These are phyloP conservation scores for Lytechinus pictus DNA, from an alignment of 35 echinoderm and acorn worm genomes.

Conservation along the genomic window DNA sequence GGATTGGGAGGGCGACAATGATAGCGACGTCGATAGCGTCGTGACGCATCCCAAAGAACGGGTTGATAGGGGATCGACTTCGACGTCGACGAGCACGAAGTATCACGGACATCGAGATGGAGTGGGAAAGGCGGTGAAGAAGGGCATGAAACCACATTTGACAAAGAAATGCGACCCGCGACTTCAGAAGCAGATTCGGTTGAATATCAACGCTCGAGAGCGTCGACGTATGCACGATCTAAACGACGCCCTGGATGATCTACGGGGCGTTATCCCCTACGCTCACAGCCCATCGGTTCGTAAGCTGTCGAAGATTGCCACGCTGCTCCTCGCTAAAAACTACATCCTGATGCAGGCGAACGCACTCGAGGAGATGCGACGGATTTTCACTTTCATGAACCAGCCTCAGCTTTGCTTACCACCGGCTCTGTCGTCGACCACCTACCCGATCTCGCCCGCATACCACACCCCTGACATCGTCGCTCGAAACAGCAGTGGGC, in stretches of 20 bases:
- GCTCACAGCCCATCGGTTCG: conserved; percentile 92
- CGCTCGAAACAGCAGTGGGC: background rate
- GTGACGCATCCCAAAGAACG: background rate
- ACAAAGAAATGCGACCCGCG: conserved; percentile 38
- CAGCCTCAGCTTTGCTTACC: conserved; percentile 56
- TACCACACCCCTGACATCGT: conserved; percentile 21
- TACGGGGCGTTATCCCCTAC: conserved; percentile 92
- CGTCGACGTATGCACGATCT: conserved; percentile 96
- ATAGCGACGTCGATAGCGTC: background rate
- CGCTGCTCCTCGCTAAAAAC: conserved; percentile 94
- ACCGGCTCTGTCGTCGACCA: conserved; percentile 35
- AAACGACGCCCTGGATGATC: conserved; percentile 88
- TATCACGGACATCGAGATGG: conserved; percentile 25
- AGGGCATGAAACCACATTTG: background rate
- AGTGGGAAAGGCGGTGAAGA: background rate
- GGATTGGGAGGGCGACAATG: conserved; percentile 18
- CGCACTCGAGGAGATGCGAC: conserved; percentile 84
- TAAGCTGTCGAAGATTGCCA: conserved; percentile 97
- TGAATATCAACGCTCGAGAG: conserved; percentile 93
- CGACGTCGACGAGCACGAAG: background rate
- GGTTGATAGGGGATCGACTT: background rate
- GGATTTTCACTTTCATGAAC: conserved; percentile 68
- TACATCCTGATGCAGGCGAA: conserved; percentile 96
- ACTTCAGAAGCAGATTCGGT: conserved; percentile 58
- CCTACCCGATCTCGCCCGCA: conserved; percentile 6